Percentiles rank a stretch among this genome's conserved stretches.
These are phyloP conservation scores for Achlya flavicornis DNA, from an alignment of 2,888 invertebrate genomes.

Conservation along the genomic window DNA sequence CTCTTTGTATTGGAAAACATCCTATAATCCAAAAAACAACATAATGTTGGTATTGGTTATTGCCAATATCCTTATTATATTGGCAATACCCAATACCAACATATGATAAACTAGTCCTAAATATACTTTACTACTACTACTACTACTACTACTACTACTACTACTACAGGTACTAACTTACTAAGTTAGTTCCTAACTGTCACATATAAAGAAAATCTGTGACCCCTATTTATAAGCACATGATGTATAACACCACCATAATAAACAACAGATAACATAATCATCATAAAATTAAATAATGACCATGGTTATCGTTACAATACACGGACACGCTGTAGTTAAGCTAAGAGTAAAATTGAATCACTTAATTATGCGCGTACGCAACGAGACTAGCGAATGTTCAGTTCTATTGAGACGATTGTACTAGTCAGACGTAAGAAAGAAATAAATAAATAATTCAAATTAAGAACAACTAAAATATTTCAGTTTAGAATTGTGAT, in stretches of 20 bases:
- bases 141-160: too few relatives aligned
- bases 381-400: background rate
- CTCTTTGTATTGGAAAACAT: too few relatives aligned
- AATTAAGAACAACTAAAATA: background rate
- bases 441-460: background rate
- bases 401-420: background rate
- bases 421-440: background rate
- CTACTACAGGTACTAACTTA: too few relatives aligned
- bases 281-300: background rate
- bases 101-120: too few relatives aligned
- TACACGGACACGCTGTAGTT: slow-evolving; percentile 1
- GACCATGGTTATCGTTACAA: background rate
- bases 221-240: too few relatives aligned
- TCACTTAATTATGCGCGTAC: slow-evolving; percentile 9
- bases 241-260: background rate
- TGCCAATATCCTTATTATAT: too few relatives aligned
- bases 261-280: background rate
- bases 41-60: too few relatives aligned
- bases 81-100: too few relatives aligned
- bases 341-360: slow-evolving; percentile 9
- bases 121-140: too few relatives aligned
- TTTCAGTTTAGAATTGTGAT: background rate
- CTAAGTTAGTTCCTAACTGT: too few relatives aligned
- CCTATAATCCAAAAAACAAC: too few relatives aligned
- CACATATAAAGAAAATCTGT: too few relatives aligned